A percentile compares a stretch with the other conserved stretches of the same genome.
Conservation (phyloP, 1,140 invertebrate genomes). For the Solenopsis invicta region DNA sequence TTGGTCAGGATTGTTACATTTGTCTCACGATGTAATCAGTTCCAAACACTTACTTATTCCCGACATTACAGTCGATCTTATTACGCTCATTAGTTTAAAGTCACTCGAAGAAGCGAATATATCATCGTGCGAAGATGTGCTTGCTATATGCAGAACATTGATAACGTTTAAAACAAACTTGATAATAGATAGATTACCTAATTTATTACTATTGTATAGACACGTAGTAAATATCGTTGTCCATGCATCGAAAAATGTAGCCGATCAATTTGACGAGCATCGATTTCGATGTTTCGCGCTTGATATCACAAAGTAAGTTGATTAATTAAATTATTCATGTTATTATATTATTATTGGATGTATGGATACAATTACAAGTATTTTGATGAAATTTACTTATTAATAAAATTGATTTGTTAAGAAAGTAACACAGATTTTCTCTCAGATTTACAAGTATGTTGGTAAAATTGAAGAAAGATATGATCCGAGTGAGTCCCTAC, state of each 20-base stretch:
- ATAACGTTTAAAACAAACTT: slow-evolving; percentile 71
- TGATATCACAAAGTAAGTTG: slow-evolving; percentile 78
- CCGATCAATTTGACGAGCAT: slow-evolving; percentile 60
- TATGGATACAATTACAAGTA: neutral
- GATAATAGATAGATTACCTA: slow-evolving; percentile 77
- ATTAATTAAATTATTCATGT: slow-evolving; percentile 9
- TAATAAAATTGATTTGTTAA: slow-evolving; percentile 19
- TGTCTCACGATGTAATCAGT: slow-evolving; percentile 62
- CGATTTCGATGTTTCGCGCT: slow-evolving; percentile 68
- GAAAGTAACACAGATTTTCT: slow-evolving; percentile 42
- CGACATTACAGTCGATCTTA: slow-evolving; percentile 71
- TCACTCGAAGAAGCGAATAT: slow-evolving; percentile 65
- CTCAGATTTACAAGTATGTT: slow-evolving; percentile 78
- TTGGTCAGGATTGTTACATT: slow-evolving; percentile 65
- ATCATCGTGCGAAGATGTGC: slow-evolving; percentile 59
- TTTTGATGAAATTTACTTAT: slow-evolving; percentile 3
- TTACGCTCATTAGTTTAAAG: slow-evolving; percentile 64
- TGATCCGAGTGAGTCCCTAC: slow-evolving; percentile 82
- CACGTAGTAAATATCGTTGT: slow-evolving; percentile 66
- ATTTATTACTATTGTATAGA: slow-evolving; percentile 76
- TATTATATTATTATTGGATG: slow-evolving; percentile 43
- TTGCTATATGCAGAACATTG: slow-evolving; percentile 68
- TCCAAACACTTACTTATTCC: slow-evolving; percentile 67
- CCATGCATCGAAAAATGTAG: slow-evolving; percentile 65
- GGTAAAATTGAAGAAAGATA: slow-evolving; percentile 83